A percentile compares a stretch with the other conserved stretches of the same genome.
Evolutionary conservation across 2,113 vertebrate genomes (phyloP).

Genomic region (Thymallus thymallus): DNA sequence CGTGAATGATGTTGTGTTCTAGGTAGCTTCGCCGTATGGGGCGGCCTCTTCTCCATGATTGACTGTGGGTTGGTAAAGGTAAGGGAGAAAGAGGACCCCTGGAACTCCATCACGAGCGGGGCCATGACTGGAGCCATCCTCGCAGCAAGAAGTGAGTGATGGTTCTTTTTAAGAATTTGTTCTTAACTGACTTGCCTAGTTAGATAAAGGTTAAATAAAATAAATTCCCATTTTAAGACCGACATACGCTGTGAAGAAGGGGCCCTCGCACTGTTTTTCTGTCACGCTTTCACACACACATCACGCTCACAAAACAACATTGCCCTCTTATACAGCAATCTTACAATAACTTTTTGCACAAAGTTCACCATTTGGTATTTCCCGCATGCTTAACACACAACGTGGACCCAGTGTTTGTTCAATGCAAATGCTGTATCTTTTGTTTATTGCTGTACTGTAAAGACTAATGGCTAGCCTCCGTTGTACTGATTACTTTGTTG

Average conservation of each 20-base stretch:
- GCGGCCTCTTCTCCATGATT: slow-evolving; percentile 95
- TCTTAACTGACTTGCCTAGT: too few species aligned
- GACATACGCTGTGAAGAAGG: neutral
- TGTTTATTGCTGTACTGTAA: too few species aligned
- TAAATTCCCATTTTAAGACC: neutral
- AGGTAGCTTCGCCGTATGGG: slow-evolving; percentile 98
- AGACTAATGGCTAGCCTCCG: neutral
- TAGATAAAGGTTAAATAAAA: too few species aligned
- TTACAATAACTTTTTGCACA: neutral
- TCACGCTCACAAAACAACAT: neutral
- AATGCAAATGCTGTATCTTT: too few species aligned
- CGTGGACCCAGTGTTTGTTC: too few species aligned
- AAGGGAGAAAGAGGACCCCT: slow-evolving; percentile 94
- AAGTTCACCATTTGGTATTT: too few species aligned
- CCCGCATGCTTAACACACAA: neutral
- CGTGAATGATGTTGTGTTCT: slow-evolving; percentile 21
- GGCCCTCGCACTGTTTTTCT: neutral
- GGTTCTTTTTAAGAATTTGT: too few species aligned
- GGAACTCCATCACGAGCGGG: slow-evolving; percentile 97
- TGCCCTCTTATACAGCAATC: neutral
- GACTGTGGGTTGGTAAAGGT: slow-evolving; percentile 93
- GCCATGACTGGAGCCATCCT: slow-evolving; percentile 94
- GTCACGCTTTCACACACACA: neutral
- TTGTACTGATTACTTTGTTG: slow-evolving; percentile 2
- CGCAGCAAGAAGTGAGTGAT: slow-evolving; percentile 90